A percentile compares a stretch with the other conserved stretches of the same genome.
Conservation (phyloP, 2,113 vertebrate species). For the Microcebus tavaratra region DNA sequence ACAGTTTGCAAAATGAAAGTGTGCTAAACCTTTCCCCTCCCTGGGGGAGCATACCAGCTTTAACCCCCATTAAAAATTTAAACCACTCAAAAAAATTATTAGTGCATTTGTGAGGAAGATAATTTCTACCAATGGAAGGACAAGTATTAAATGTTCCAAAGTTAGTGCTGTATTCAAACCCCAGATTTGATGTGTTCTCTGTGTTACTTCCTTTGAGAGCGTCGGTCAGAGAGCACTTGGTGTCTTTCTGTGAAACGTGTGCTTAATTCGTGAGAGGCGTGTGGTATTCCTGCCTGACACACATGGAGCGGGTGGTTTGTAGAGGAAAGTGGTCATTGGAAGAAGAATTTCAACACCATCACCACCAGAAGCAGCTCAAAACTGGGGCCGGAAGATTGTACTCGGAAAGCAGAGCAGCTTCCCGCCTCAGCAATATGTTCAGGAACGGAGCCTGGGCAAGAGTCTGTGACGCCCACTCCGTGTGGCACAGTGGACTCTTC, state of each 20-base stretch:
- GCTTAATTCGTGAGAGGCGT: not conserved
- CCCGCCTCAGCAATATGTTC: accelerated
- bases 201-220: not conserved
- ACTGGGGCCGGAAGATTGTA: not conserved
- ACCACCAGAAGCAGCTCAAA: not conserved
- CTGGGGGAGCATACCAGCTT: not conserved
- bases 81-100: not conserved
- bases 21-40: not conserved
- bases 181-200: not conserved
- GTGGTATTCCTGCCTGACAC: not conserved
- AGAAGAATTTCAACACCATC: not conserved
- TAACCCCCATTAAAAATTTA: not conserved
- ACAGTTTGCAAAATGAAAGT: constrained; percentile 65
- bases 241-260: not conserved
- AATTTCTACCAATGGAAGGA: not conserved
- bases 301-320: not conserved
- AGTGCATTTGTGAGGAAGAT: not conserved
- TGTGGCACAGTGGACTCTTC: no score
- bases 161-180: not conserved
- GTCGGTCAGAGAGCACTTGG: not conserved
- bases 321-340: not conserved
- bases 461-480: not conserved
- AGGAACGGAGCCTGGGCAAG: not conserved
- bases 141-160: not conserved
- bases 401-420: not conserved